Evolutionary conservation across 2,888 invertebrate species (phyloP), one percentile per base, ranked within the genome.

Genomic region (Caenorhabditis angaria): DNA sequence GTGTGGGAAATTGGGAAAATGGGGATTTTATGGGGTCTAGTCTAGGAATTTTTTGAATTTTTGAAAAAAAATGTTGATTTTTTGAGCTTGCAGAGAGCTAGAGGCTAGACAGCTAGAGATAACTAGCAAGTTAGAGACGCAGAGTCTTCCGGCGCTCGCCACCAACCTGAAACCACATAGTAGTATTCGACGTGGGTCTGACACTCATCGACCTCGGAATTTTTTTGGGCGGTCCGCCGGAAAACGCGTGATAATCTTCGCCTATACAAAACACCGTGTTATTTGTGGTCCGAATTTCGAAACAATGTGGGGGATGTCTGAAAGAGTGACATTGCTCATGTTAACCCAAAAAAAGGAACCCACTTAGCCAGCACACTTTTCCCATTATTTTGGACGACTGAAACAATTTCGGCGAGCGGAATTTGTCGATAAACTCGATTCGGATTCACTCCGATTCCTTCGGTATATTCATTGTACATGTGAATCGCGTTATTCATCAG

Each of bases 201-300:
- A 70, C 63, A 60, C 75, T 77, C 72, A 77, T 70, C 65, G 69
- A 71, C 22, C 80, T 56, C n/a, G 80, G 80, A 25, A 80, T 73
- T 58, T 80, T 80, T 35, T 76, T 78, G 10, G 78, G 77, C 18
- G 80, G 80, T 18, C 76, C 79, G 1, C 77, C 78, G 8, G 77
- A 75, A 48, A 76, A 78, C 20, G 78, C 78, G 54, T 85, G 80
- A 54, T 82, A 74, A 47, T 88, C 84, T 61, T 87, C 87, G 3
- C 87, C 87, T 10, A 88, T 85, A 61, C 88, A 87, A 60, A 81
- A 87, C 2, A 85, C 85, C 14, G 55, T 66, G 51, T 80, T 80
- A 50, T 68, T 64, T 0, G 70, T 80, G 10, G 87, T 88, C 10
- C 85, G 75, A 18, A 87, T 85, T 66, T 87, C 88, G 70, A 87